phyloP scores from a whole-genome alignment of 2,113 vertebrate genomes.

The Corydoras sp. region DNA sequence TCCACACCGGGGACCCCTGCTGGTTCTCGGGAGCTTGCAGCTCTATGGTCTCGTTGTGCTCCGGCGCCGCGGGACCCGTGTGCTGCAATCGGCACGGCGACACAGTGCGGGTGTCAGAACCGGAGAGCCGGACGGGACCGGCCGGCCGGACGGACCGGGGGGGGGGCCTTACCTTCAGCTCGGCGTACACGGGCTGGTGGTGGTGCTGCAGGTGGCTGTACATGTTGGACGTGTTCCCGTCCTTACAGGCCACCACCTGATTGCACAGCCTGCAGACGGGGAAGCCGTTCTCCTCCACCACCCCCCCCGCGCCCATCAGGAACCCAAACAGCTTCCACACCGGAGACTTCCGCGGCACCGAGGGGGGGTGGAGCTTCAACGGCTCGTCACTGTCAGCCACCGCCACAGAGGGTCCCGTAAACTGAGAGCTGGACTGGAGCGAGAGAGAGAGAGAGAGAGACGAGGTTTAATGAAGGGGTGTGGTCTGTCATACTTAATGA shows the following conservation, averaged over 20 bases:
- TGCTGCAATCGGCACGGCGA: too few species aligned
- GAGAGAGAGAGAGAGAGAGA: not conserved
- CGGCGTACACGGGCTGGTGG: conserved; percentile 17
- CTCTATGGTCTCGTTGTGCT: not conserved
- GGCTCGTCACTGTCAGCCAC: not conserved
- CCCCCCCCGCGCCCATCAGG: conserved; percentile 5
- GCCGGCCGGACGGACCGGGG: too few species aligned
- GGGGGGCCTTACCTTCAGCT: conserved; percentile 16
- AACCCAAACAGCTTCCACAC: conserved; percentile 35
- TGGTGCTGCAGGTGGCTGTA: conserved; percentile 31
- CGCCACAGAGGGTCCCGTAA: too few species aligned
- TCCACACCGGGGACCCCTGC: conserved; percentile 18
- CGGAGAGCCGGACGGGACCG: too few species aligned
- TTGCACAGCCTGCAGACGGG: conserved; percentile 31
- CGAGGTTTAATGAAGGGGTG: not conserved
- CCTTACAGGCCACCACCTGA: conserved; percentile 17
- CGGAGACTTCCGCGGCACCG: conserved; percentile 9
- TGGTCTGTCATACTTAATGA: not conserved
- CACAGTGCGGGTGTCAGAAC: too few species aligned
- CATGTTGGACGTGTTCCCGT: conserved; percentile 35
- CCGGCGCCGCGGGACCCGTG: not conserved
- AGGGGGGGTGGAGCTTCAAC: conserved; percentile 14
- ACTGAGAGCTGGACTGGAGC: too few species aligned
- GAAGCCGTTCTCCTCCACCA: conserved; percentile 30
- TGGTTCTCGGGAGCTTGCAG: conserved; percentile 16